These are phyloP conservation scores for Slavum lentiscoides DNA, from an alignment of 2,888 invertebrate species.

Conservation along the genomic window DNA sequence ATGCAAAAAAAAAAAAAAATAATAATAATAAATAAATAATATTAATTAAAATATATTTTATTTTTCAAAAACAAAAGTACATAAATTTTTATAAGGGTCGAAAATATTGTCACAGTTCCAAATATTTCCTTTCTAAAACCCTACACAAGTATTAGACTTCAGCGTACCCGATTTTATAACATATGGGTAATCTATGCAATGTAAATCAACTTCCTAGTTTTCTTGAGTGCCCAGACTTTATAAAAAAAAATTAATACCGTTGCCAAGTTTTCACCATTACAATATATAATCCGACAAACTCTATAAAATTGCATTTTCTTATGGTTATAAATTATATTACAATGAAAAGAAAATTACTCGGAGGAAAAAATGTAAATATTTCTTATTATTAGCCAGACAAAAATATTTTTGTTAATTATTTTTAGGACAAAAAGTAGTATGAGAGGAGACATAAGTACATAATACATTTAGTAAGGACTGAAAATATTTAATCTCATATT, in stretches of 20 bases:
- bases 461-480: no score
- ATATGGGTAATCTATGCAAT: conserved; percentile 31
- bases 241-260: conserved; percentile 14
- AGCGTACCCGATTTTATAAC: conserved; percentile 31
- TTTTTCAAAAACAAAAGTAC: conserved; percentile 16
- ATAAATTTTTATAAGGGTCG: conserved; percentile 23
- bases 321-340: background rate
- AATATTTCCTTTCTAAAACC: conserved; percentile 19
- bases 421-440: no score
- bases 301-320: background rate
- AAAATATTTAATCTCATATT: no score
- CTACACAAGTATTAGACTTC: conserved; percentile 23
- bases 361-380: background rate
- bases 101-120: conserved; percentile 40
- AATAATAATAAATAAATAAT: background rate
- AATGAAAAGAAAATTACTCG: background rate
- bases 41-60: background rate
- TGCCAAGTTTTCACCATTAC: conserved; percentile 32
- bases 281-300: conserved; percentile 17
- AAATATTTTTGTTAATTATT: no score
- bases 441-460: no score
- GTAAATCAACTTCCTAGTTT: conserved; percentile 46
- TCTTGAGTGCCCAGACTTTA: conserved; percentile 9
- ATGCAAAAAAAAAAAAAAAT: no score
- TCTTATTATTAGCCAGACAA: background rate